These are phyloP conservation scores for Nylanderia fulva DNA, from an alignment of 1,140 invertebrate genomes.

Conservation along the genomic window DNA sequence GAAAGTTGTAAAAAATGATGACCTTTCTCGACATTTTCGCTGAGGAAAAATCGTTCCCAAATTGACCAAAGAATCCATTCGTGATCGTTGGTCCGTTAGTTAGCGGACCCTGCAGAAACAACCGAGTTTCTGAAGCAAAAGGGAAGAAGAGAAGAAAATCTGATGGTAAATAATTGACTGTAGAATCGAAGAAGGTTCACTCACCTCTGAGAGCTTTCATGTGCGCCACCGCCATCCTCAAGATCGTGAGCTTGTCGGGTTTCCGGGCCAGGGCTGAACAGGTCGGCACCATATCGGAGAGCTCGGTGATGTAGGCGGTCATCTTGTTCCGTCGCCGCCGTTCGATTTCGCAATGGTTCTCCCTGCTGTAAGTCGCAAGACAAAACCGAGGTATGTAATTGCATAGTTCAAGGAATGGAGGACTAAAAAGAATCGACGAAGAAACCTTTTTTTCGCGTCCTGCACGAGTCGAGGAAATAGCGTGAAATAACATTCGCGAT, in stretches of 20 bases:
- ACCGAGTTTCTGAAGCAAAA: background rate
- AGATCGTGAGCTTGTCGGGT: constrained; percentile 99
- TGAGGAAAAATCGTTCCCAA: too few species aligned
- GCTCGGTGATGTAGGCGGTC: constrained; percentile 99
- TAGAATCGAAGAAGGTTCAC: constrained; percentile 64
- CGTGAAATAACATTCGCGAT: constrained; percentile 48
- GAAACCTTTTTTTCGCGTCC: constrained; percentile 48
- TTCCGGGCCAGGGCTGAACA: constrained; percentile 98
- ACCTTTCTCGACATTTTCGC: too few species aligned
- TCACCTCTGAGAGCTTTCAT: constrained; percentile 98
- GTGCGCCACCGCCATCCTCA: constrained; percentile 99
- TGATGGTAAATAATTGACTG: background rate
- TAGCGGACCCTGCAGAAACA: too few species aligned
- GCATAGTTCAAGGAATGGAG: constrained; percentile 77
- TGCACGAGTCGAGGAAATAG: constrained; percentile 21
- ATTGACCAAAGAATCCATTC: too few species aligned
- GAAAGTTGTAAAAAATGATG: too few species aligned
- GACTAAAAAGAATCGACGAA: constrained; percentile 30
- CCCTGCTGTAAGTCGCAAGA: constrained; percentile 89
- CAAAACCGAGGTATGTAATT: constrained; percentile 86
- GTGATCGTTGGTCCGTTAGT: too few species aligned
- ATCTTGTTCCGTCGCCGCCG: constrained; percentile 99
- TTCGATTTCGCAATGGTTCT: constrained; percentile 99
- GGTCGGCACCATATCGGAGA: constrained; percentile 99
- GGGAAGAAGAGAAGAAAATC: background rate